A percentile compares a stretch with the other conserved stretches of the same genome.
Conservation (phyloP, 1,140 invertebrate genomes). For the Trigoniulus corallinus region DNA sequence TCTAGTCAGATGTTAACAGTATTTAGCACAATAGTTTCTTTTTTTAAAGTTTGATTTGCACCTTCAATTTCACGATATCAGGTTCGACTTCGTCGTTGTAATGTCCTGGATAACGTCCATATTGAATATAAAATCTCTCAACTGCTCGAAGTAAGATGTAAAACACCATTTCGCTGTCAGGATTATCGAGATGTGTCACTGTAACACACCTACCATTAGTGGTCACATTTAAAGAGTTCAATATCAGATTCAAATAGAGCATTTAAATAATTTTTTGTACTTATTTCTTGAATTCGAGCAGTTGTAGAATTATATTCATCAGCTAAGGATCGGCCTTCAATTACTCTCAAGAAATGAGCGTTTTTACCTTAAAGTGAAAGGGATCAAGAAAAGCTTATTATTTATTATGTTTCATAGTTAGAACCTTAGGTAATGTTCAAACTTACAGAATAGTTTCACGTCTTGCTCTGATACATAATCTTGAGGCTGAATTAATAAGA, state of each 20-base stretch:
- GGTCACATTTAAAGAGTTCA: neutral
- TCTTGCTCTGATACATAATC: constrained; percentile 57
- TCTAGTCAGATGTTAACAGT: neutral
- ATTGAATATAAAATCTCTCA: constrained; percentile 77
- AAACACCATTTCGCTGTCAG: constrained; percentile 71
- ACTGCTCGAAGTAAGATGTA: constrained; percentile 78
- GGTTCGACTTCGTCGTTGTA: constrained; percentile 71
- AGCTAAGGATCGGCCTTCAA: constrained; percentile 59
- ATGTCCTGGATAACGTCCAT: constrained; percentile 77
- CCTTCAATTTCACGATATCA: constrained; percentile 73
- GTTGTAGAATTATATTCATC: constrained; percentile 48
- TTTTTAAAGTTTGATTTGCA: constrained; percentile 14
- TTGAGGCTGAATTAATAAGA: constrained; percentile 32
- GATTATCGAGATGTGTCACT: constrained; percentile 48
- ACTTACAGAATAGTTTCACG: constrained; percentile 45
- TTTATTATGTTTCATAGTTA: constrained; percentile 1
- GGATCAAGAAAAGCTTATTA: constrained; percentile 9
- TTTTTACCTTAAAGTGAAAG: constrained; percentile 52
- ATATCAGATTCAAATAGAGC: neutral
- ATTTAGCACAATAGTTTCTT: neutral
- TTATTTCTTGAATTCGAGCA: constrained; percentile 35
- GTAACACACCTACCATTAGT: neutral
- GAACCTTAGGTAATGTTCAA: neutral
- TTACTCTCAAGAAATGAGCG: constrained; percentile 53
- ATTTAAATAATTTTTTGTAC: constrained; percentile 21